Evolutionary conservation across 2,888 invertebrate species (phyloP).

Genomic region (Ephialtes manifestator): DNA sequence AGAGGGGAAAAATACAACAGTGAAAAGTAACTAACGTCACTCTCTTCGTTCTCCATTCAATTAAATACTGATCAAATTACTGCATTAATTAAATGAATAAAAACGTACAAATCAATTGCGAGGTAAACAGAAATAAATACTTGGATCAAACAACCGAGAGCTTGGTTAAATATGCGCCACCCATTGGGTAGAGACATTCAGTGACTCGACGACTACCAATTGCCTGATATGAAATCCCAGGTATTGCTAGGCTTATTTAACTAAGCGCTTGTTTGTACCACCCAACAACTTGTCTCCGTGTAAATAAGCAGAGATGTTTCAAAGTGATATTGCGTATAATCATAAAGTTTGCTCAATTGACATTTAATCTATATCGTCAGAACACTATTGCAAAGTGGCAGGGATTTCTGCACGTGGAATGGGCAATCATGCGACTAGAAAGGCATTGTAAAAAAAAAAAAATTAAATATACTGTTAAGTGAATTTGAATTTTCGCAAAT

Average conservation of each 20-base stretch:
- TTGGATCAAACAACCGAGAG: neutral
- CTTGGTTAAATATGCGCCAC: neutral
- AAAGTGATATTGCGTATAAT: neutral
- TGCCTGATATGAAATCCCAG: neutral
- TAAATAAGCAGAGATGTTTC: neutral
- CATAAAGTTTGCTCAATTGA: neutral
- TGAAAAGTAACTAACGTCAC: no score
- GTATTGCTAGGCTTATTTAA: slow-evolving; percentile 11
- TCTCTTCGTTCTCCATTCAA: no score
- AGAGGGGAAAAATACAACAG: no score
- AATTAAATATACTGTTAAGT: no score
- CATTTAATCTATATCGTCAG: no score
- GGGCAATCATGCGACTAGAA: no score
- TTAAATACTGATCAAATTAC: no score
- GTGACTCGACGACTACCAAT: neutral
- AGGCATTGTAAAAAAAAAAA: no score
- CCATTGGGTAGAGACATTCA: neutral
- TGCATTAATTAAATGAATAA: neutral
- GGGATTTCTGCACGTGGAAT: no score
- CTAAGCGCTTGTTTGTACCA: neutral
- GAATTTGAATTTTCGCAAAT: no score
- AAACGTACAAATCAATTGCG: neutral
- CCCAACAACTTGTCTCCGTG: neutral
- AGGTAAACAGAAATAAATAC: neutral
- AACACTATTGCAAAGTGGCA: no score